Percentiles rank a stretch among this genome's conserved stretches.
Evolutionary conservation across 2,888 invertebrate species (phyloP).

Genomic region (Nephrocerus scutellatus): DNA sequence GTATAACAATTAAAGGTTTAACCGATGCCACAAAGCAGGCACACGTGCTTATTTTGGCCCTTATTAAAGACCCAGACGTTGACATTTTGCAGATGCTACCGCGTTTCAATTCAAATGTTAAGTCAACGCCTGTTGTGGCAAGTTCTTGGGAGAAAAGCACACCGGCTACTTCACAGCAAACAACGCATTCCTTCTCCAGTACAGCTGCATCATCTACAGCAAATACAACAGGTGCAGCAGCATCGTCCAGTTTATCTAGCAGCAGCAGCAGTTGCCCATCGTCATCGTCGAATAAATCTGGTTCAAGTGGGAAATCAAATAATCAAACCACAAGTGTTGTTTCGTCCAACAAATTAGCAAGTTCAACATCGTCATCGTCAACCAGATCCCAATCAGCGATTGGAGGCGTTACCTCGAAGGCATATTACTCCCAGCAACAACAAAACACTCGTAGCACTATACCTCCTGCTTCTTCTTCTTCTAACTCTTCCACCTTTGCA

Average conservation of each 20-base stretch:
- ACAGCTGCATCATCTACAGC: neutral
- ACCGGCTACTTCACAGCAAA: slow-evolving; percentile 18
- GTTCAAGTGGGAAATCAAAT: too few relatives aligned
- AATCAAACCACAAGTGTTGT: too few relatives aligned
- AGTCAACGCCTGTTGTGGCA: slow-evolving; percentile 31
- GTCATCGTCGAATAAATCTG: slow-evolving; percentile 12
- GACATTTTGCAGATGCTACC: slow-evolving; percentile 79
- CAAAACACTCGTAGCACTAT: slow-evolving; percentile 25
- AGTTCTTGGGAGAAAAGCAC: slow-evolving; percentile 32
- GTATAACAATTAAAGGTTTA: slow-evolving; percentile 92
- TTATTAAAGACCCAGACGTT: slow-evolving; percentile 93
- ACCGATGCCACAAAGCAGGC: slow-evolving; percentile 90
- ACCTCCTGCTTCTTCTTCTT: slow-evolving; percentile 16
- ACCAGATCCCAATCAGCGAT: slow-evolving; percentile 9
- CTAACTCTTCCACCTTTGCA: slow-evolving; percentile 11
- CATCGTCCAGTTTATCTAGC: neutral
- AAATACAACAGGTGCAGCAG: slow-evolving; percentile 11
- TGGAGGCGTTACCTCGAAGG: slow-evolving; percentile 30
- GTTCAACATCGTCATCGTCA: slow-evolving; percentile 19
- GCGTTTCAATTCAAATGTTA: slow-evolving; percentile 49
- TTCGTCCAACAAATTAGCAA: too few relatives aligned
- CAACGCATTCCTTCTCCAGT: slow-evolving; percentile 5
- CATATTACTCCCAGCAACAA: slow-evolving; percentile 30
- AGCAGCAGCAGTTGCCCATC: slow-evolving; percentile 35
- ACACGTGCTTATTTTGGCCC: slow-evolving; percentile 77